A percentile compares a stretch with the other conserved stretches of the same genome.
phyloP scores from a whole-genome alignment of 2,888 invertebrate species.

The Periphyllus acericola region DNA sequence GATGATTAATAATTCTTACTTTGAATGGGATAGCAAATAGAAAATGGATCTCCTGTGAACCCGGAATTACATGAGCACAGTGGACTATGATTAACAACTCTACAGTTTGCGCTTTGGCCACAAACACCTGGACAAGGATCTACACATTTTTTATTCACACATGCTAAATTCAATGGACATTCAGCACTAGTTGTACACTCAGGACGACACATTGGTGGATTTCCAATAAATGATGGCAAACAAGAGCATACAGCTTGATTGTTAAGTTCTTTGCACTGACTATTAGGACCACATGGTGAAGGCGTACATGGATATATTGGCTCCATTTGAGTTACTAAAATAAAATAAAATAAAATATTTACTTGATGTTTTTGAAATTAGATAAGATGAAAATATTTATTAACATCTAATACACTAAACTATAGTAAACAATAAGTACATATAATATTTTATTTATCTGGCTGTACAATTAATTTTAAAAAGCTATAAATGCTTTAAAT shows the following conservation, averaged over 20 bases:
- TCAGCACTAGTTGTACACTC: conserved; percentile 83
- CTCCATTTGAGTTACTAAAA: conserved; percentile 54
- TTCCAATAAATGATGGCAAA: conserved; percentile 79
- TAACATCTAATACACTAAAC: background rate
- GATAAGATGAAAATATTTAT: background rate
- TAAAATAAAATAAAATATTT: background rate
- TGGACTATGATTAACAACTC: conserved; percentile 77
- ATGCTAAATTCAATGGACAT: conserved; percentile 77
- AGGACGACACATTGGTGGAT: conserved; percentile 79
- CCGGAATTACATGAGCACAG: conserved; percentile 75
- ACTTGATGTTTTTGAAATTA: too few relatives aligned
- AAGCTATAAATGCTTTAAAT: too few relatives aligned
- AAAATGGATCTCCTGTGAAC: conserved; percentile 78
- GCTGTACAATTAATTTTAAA: background rate
- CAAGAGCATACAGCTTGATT: conserved; percentile 84
- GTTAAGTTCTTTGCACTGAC: conserved; percentile 77
- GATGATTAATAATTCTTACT: conserved; percentile 68
- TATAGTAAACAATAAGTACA: too few relatives aligned
- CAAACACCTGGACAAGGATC: conserved; percentile 85
- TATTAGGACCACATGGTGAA: conserved; percentile 81
- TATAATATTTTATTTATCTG: too few relatives aligned
- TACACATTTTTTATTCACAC: conserved; percentile 77
- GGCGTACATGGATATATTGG: conserved; percentile 73
- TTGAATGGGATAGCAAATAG: conserved; percentile 73
- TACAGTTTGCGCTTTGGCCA: conserved; percentile 79